These are phyloP conservation scores for Pachymerium ferrugineum DNA, from an alignment of 2,888 invertebrate species.

Conservation along the genomic window DNA sequence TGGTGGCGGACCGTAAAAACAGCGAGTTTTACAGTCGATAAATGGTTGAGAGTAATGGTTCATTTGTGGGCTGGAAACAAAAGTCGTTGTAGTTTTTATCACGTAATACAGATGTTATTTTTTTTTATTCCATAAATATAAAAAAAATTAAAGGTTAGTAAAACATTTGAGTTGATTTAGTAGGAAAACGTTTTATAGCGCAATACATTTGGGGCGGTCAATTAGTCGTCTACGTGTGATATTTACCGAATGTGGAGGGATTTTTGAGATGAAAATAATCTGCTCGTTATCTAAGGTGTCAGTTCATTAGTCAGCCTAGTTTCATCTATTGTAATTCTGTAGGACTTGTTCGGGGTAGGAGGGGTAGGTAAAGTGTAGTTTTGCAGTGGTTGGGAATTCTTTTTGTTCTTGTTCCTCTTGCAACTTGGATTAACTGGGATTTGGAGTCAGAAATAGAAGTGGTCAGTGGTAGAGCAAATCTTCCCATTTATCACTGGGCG, in stretches of 20 bases:
- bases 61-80: constrained; percentile 4
- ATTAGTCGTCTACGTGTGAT: constrained; percentile 23
- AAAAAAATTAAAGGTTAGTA: no score
- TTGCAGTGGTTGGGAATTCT: constrained; percentile 10
- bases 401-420: neutral
- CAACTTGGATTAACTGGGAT: constrained; percentile 26
- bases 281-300: constrained; percentile 1
- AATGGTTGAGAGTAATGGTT: constrained; percentile 17
- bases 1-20: constrained; percentile 9
- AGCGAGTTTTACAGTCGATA: constrained; percentile 20
- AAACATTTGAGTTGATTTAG: no score
- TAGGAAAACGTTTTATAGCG: no score
- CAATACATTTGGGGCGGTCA: neutral
- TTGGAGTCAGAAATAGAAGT: constrained; percentile 20
- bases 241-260: neutral
- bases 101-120: no score
- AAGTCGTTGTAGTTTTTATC: neutral
- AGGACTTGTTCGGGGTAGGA: neutral
- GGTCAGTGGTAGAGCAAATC: constrained; percentile 1
- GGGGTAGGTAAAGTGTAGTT: neutral
- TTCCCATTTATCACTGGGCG: constrained; percentile 26
- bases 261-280: constrained; percentile 27
- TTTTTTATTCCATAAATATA: no score
- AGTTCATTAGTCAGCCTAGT: neutral
- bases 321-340: neutral